phyloP scores from a whole-genome alignment of 2,113 vertebrate species.

The Columba janthina region DNA sequence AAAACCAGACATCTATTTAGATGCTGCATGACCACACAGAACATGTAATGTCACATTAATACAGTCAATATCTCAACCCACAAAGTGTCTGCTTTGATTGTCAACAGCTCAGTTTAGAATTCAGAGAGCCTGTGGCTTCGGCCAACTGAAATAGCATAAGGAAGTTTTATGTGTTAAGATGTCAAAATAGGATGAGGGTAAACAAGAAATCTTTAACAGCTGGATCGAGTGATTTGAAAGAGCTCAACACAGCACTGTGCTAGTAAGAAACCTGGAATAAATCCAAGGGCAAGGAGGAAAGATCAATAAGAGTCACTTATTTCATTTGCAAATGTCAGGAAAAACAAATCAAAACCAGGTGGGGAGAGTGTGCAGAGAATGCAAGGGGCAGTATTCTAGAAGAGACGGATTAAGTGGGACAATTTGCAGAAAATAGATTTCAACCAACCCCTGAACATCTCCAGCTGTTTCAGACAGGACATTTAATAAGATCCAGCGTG shows the following conservation, averaged over 20 bases:
- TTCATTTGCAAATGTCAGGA: slow-evolving; percentile 4
- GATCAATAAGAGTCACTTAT: slow-evolving; percentile 19
- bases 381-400: neutral
- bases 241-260: neutral
- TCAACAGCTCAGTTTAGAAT: neutral
- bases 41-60: neutral
- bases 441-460: neutral
- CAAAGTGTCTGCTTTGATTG: neutral
- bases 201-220: neutral
- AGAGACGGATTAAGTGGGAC: slow-evolving; percentile 20
- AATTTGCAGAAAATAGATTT: slow-evolving; percentile 30
- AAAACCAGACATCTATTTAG: slow-evolving; percentile 27
- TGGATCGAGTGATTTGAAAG: neutral
- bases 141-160: neutral
- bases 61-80: neutral
- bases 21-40: neutral
- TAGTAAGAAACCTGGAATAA: slow-evolving; percentile 29
- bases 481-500: neutral
- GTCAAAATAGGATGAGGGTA: neutral
- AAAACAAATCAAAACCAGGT: slow-evolving; percentile 53
- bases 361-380: neutral
- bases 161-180: neutral
- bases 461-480: slow-evolving; percentile 1
- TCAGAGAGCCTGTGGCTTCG: neutral
- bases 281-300: slow-evolving; percentile 13